A percentile compares a stretch with the other conserved stretches of the same genome.
Evolutionary conservation across 2,113 vertebrate genomes (phyloP).

Genomic region (Apteryx owenii): DNA sequence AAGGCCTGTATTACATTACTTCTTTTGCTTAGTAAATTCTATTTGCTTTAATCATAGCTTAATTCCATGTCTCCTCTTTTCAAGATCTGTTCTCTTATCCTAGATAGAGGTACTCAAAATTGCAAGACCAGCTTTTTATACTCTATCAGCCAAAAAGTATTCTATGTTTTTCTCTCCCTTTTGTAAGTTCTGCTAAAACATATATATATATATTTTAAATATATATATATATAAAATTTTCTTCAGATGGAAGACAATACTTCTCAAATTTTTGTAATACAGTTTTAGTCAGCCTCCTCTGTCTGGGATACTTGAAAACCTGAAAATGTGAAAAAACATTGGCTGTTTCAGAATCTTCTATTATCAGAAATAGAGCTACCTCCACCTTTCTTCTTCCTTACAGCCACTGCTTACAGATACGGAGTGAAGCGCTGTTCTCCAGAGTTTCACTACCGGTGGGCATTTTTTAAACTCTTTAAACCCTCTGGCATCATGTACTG

Average conservation of each 20-base stretch:
- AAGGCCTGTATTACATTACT: background rate
- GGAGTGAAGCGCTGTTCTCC: background rate
- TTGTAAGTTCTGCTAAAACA: background rate
- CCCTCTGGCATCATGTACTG: background rate
- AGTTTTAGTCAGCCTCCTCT: background rate
- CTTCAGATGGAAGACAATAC: background rate
- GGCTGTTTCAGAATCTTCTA: background rate
- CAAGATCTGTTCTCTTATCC: background rate
- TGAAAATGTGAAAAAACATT: background rate
- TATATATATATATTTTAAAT: background rate
- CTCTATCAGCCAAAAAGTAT: background rate
- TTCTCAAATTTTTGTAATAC: background rate
- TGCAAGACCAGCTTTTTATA: background rate
- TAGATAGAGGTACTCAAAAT: background rate
- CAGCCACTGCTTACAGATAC: background rate
- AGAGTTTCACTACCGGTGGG: background rate
- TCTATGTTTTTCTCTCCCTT: background rate
- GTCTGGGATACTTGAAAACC: background rate
- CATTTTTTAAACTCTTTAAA: background rate
- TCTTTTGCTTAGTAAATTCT: slow-evolving; percentile 7
- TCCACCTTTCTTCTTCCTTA: background rate
- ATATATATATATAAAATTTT: background rate
- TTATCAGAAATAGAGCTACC: background rate
- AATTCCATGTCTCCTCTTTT: background rate
- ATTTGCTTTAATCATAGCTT: slow-evolving; percentile 35